Conservation (phyloP, 2,888 invertebrate species). For the Autographa gamma region DNA sequence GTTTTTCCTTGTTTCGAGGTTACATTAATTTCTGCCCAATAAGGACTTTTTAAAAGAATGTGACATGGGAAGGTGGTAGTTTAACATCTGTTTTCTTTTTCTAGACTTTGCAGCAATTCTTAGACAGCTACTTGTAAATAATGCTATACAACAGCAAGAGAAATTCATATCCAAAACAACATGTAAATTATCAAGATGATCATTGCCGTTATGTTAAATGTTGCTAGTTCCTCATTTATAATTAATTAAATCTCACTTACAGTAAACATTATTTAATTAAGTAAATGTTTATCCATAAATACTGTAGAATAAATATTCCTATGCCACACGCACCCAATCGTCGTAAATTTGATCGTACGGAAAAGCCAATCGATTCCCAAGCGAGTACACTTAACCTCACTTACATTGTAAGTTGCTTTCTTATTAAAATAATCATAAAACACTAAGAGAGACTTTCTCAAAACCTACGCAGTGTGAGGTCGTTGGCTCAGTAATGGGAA, state of each 20-base stretch:
- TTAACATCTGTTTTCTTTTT: too few relatives aligned
- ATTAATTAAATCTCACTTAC: not conserved
- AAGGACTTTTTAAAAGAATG: not conserved
- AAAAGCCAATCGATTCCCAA: slow-evolving; percentile 56
- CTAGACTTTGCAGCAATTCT: too few relatives aligned
- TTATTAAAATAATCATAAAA: slow-evolving; percentile 65
- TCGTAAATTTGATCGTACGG: slow-evolving; percentile 52
- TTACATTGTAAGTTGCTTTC: slow-evolving; percentile 55
- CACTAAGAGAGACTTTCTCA: slow-evolving; percentile 57
- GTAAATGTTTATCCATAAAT: slow-evolving; percentile 6
- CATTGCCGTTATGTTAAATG: not conserved
- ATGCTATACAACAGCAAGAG: too few relatives aligned
- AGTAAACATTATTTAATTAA: not conserved
- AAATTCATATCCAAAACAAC: too few relatives aligned
- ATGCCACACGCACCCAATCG: slow-evolving; percentile 49
- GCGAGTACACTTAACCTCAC: slow-evolving; percentile 57
- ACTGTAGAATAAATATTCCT: slow-evolving; percentile 30
- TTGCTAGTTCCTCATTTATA: not conserved
- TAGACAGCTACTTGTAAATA: too few relatives aligned
- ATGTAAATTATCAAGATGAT: not conserved
- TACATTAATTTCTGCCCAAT: not conserved
- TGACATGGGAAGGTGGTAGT: too few relatives aligned
- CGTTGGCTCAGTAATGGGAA: slow-evolving; percentile 60
- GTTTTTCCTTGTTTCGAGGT: not conserved
- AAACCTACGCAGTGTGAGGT: slow-evolving; percentile 63